A percentile compares a stretch with the other conserved stretches of the same genome.
These are phyloP conservation scores for Plecturocebus donacophilus DNA, from an alignment of 2,113 vertebrate genomes.

Conservation along the genomic window DNA sequence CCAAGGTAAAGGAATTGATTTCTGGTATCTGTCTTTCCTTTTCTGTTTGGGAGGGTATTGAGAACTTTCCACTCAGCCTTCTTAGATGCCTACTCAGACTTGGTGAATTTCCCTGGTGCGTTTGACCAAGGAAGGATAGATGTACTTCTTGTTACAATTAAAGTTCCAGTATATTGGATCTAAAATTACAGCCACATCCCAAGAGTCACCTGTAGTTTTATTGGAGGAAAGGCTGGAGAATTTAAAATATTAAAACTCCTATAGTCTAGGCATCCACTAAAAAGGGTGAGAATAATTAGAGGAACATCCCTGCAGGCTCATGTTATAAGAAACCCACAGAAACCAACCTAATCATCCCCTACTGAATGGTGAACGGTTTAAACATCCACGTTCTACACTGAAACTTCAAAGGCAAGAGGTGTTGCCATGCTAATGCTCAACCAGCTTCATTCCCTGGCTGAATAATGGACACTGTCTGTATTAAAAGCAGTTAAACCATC, in stretches of 20 bases:
- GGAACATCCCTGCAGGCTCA: neutral
- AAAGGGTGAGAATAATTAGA: constrained; percentile 65
- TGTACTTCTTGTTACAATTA: constrained; percentile 6
- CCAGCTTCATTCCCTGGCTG: neutral
- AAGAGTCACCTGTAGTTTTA: neutral
- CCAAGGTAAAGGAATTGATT: neutral
- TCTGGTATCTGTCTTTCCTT: neutral
- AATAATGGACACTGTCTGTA: neutral
- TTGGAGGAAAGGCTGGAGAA: constrained; percentile 9
- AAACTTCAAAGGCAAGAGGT: constrained; percentile 38
- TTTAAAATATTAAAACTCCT: constrained; percentile 39
- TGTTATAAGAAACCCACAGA: constrained; percentile 24
- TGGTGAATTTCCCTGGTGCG: neutral
- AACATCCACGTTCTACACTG: neutral
- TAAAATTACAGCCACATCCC: neutral
- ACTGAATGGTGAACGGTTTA: neutral
- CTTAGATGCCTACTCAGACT: neutral
- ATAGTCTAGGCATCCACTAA: neutral
- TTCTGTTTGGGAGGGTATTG: neutral
- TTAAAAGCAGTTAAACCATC: constrained; percentile 55
- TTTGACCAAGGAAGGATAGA: neutral
- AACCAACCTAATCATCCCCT: constrained; percentile 42
- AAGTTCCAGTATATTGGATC: neutral
- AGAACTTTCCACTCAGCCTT: neutral
- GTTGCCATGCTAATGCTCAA: constrained; percentile 35